phyloP scores from a whole-genome alignment of 2,797 vertebrate species.

The Pachyuromys duprasi region DNA sequence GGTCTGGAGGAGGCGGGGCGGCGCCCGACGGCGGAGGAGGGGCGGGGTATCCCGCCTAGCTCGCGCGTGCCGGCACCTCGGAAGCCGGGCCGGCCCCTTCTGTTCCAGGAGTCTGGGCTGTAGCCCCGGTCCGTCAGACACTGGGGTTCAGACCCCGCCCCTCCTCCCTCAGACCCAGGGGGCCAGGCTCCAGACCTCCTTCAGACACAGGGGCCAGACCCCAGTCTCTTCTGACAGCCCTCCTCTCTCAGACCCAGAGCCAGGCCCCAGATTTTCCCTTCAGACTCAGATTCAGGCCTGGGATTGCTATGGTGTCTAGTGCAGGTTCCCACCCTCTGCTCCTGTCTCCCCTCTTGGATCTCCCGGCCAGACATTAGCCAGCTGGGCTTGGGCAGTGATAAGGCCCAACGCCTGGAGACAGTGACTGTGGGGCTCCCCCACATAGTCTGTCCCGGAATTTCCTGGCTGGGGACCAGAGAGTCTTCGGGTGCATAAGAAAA shows the following conservation, averaged over 20 bases:
- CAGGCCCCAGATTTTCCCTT: background rate
- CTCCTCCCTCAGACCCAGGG: background rate
- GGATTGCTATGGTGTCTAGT: background rate
- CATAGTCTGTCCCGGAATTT: conserved; percentile 72
- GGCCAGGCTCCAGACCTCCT: background rate
- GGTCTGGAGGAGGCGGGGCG: conserved; percentile 73
- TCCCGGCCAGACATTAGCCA: conserved; percentile 81
- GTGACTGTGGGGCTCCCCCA: conserved; percentile 46
- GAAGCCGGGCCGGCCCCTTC: conserved; percentile 18
- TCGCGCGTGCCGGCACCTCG: conserved; percentile 50
- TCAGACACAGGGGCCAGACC: background rate
- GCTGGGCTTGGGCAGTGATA: conserved; percentile 77
- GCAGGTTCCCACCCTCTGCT: conserved; percentile 73
- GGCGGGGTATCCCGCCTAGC: conserved; percentile 75
- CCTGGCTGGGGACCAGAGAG: conserved; percentile 68
- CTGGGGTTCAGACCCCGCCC: background rate
- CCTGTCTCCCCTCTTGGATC: conserved; percentile 64
- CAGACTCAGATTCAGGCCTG: background rate
- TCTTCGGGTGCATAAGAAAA: conserved; percentile 49
- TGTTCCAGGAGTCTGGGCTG: background rate
- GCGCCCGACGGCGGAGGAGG: conserved; percentile 73
- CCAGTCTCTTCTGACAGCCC: background rate
- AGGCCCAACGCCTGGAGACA: conserved; percentile 58
- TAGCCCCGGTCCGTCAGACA: background rate
- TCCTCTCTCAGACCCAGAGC: background rate